Base-by-base conservation (phyloP, 2,797 vertebrate genomes). In the Philypnodon macrostomus region DNA sequence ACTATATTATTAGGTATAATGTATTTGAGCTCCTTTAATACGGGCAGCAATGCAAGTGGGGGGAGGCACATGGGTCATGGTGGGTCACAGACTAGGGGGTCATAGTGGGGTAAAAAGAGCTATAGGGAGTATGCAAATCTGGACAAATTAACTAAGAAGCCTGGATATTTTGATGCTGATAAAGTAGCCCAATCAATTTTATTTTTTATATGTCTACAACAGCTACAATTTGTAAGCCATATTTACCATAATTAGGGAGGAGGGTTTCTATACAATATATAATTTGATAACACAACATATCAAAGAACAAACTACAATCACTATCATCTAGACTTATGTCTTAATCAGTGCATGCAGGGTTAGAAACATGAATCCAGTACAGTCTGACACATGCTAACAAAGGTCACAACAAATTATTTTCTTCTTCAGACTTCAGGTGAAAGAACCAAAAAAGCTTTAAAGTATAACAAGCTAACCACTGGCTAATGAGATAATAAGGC, bases 381-480 rank as follows among this genome's bases (percentile, higher is more conserved):
- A 15, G n/a, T 23, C 36, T 21, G 10, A 31, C 35, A 45, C 21
- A 39, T 27, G 23, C 35, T 47, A 36, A 35, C 53, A 26, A 36
- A 38, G 35, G 2, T 7, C 4, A 31, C 2, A 36, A 37, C 55
- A 60, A 42, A 67, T 49, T 49, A 37, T 53, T 62, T 48, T 47
- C 34, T 19, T 24, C 9, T 18, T 45, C 67, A 57, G 58, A 58
- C 24, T 47, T 70, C 57, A 63, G 36, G 49, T 35, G 13, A 29
- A 67, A 35, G 30, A 41, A 31, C 35, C 57, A 50, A 47, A 66
- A 40, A 53, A 27, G 30, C 61, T 47, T 61, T 39, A 42, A 57
- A 38, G 34, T 72, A 67, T 60, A 70, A 72, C 47, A 59, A 67
- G 58, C 47, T 69, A 73, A 74, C 67, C 61, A 52, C 51, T 57